Base-by-base conservation (phyloP, 2,113 vertebrate species). In the Bubo bubo region DNA sequence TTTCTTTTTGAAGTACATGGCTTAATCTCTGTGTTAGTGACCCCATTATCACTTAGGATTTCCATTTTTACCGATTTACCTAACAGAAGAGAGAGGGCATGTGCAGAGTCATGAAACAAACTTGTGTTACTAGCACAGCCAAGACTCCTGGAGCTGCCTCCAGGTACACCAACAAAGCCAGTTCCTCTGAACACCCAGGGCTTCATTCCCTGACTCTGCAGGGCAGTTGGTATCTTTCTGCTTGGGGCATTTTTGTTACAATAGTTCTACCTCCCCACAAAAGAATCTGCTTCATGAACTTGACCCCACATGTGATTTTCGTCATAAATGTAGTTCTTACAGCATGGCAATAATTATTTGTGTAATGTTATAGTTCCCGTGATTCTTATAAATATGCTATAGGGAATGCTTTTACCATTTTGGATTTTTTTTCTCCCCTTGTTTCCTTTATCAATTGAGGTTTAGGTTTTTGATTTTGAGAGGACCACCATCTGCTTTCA, bases 71-170 rank as follows among this genome's bases (percentile, higher is more conserved):
- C 34, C 4, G 10, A 4, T 4, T 76, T 20, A 6, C 24, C 43
- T 62, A 12, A 13, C 10, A 37, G 23, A 68, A 45, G 19, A 5
- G 19, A 45, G 22, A 5, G 19, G 75, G 26, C 11, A 5, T 0
- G 0, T 2, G 2, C 15, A 26, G 71, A 21, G 37, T 9, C 37
- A 27, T 2, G 24, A n/a, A 63, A 24, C 10, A n/a, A 55, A 77
- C 12, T 4, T 14, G 12, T 52, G 37, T 32, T 79, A 9, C 8
- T 32, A 5, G 13, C 26, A 9, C 24, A 63, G 64, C 50, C 37
- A 4, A 11, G 76, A 14, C n/a, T 81, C 23, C 35, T 34, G 28
- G 21, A 59, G 14, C 19, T 59, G 26, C 15, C 27, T 64, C 41
- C 0, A 0, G 39, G 30, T 35, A 43, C 28, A 47, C 63, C 59